A percentile compares a stretch with the other conserved stretches of the same genome.
Evolutionary conservation across 2,888 invertebrate species (phyloP).

Genomic region (Ceriagrion tenellum): DNA sequence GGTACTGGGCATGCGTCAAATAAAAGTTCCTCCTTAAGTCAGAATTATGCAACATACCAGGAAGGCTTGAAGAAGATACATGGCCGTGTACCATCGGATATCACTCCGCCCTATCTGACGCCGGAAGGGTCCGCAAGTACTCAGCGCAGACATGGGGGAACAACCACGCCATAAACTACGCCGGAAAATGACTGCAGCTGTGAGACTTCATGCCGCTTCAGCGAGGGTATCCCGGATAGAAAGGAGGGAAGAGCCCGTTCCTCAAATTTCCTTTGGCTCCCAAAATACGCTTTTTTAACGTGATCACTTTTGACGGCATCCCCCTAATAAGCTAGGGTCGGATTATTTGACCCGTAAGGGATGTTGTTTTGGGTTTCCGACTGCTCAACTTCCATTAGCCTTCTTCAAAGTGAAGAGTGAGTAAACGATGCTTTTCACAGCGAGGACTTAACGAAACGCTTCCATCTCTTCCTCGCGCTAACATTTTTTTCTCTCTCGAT

Average conservation of each 20-base stretch:
- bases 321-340: background rate
- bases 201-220: background rate
- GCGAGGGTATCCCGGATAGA: background rate
- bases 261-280: background rate
- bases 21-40: too few relatives aligned
- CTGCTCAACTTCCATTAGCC: background rate
- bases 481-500: too few relatives aligned
- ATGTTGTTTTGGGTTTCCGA: slow-evolving; percentile 29
- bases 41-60: too few relatives aligned
- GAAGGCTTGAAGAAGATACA: too few relatives aligned
- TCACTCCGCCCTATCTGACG: too few relatives aligned
- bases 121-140: too few relatives aligned
- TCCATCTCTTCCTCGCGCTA: background rate
- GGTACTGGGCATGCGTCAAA: too few relatives aligned
- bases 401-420: background rate
- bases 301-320: slow-evolving; percentile 28
- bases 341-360: slow-evolving; percentile 8
- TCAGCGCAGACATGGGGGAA: too few relatives aligned
- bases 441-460: background rate
- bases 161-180: too few relatives aligned
- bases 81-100: too few relatives aligned
- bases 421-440: background rate
- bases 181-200: background rate
- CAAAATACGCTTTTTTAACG: background rate
- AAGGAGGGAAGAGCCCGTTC: background rate